Conservation (phyloP, 2,797 vertebrate species). For the Enteromius argenteus region DNA sequence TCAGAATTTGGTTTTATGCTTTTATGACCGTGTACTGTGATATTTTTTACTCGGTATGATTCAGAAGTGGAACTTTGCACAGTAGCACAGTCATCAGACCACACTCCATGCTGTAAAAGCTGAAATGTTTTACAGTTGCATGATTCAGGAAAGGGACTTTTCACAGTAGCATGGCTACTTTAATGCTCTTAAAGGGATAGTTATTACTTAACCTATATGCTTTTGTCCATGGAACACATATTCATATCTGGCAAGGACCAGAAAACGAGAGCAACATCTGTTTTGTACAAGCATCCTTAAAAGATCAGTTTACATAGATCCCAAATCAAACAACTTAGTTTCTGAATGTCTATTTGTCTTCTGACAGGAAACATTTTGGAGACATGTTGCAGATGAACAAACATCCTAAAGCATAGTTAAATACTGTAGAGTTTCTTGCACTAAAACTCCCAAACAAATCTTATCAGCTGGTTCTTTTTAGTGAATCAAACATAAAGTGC, state of each 20-base stretch:
- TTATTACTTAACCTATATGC: background rate
- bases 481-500: background rate
- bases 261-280: background rate
- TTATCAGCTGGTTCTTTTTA: background rate
- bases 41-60: conserved; percentile 28
- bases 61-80: conserved; percentile 49
- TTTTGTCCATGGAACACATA: background rate
- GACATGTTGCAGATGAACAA: background rate
- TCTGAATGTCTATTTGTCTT: background rate
- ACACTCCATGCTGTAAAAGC: conserved; percentile 16
- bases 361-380: background rate
- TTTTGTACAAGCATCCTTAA: background rate
- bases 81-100: conserved; percentile 33
- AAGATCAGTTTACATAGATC: background rate
- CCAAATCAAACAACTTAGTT: background rate
- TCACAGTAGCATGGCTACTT: conserved; percentile 20
- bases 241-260: background rate
- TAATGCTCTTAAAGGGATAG: conserved; percentile 2
- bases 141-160: conserved; percentile 49
- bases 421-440: background rate
- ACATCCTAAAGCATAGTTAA: background rate
- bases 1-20: conserved; percentile 14
- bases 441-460: background rate
- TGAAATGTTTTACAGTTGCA: conserved; percentile 26
- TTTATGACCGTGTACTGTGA: background rate